These are phyloP conservation scores for Melanotaenia pygmaea DNA, from an alignment of 2,797 vertebrate species.

Conservation along the genomic window DNA sequence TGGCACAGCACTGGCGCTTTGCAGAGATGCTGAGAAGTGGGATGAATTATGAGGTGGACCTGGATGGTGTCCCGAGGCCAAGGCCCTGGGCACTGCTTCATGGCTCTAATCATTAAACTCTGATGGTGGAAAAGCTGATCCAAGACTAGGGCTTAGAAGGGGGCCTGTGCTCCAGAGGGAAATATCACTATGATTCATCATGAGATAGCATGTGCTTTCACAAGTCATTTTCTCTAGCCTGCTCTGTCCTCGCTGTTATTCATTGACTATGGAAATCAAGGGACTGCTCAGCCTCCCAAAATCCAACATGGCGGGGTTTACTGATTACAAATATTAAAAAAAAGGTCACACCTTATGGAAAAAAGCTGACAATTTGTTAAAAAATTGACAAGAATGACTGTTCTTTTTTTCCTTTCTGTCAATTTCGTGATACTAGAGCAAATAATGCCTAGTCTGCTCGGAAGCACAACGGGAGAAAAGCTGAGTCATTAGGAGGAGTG, in stretches of 20 bases:
- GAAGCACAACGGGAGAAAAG: constrained; percentile 63
- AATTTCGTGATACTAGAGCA: background rate
- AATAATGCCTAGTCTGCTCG: constrained; percentile 50
- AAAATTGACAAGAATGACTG: constrained; percentile 23
- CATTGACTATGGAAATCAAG: constrained; percentile 71
- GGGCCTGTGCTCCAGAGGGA: constrained; percentile 69
- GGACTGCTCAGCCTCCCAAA: constrained; percentile 46
- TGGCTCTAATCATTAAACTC: constrained; percentile 81
- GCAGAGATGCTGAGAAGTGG: constrained; percentile 62
- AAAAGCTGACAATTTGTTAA: constrained; percentile 6
- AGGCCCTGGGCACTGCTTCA: constrained; percentile 74
- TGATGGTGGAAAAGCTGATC: constrained; percentile 73
- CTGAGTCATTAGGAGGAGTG: constrained; percentile 66
- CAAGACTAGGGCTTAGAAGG: constrained; percentile 69
- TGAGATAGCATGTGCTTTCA: constrained; percentile 70
- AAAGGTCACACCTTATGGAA: constrained; percentile 30
- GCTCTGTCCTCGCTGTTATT: constrained; percentile 55
- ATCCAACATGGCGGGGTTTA: constrained; percentile 44
- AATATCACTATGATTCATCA: constrained; percentile 79
- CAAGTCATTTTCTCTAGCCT: constrained; percentile 53
- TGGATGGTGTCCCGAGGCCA: constrained; percentile 72
- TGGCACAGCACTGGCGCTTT: constrained; percentile 38
- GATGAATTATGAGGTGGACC: constrained; percentile 79
- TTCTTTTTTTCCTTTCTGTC: background rate
- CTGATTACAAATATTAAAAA: constrained; percentile 42